phyloP scores from a whole-genome alignment of 2,797 vertebrate species.

The Phrynocephalus guinanensis region DNA sequence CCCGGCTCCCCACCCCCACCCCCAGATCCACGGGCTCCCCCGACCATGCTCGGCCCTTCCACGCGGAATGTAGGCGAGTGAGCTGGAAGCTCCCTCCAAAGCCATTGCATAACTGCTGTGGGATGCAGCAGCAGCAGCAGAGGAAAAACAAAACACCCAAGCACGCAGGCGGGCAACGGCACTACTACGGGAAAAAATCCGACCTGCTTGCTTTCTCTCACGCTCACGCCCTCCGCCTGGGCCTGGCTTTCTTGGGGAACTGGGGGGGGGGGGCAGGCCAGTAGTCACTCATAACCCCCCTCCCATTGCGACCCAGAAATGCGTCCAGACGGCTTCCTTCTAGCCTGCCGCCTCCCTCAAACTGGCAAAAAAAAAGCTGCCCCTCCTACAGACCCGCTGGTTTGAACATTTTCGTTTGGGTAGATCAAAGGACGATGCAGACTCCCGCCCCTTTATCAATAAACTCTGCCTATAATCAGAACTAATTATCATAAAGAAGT shows the following conservation, averaged over 20 bases:
- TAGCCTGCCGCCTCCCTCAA: no score
- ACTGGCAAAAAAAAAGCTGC: background rate
- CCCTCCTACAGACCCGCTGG: background rate
- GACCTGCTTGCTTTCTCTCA: background rate
- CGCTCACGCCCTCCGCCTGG: background rate
- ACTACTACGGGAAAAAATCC: background rate
- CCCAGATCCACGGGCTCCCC: background rate
- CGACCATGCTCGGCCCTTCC: background rate
- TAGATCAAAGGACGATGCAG: background rate
- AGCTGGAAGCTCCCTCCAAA: background rate
- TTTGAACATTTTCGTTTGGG: background rate
- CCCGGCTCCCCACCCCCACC: background rate
- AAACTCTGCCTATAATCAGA: background rate
- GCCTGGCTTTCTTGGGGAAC: background rate
- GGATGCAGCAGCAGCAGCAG: background rate
- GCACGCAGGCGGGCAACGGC: background rate
- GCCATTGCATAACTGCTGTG: slow-evolving; percentile 6
- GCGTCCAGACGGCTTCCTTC: background rate
- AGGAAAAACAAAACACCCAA: background rate
- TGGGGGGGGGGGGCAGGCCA: no score
- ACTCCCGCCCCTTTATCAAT: background rate
- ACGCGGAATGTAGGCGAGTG: slow-evolving; percentile 1
- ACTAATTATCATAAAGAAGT: background rate
- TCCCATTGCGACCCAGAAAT: no score
- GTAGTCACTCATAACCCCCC: no score